These are phyloP conservation scores for Noctua fimbriata DNA, from an alignment of 2,888 invertebrate genomes.

Conservation along the genomic window DNA sequence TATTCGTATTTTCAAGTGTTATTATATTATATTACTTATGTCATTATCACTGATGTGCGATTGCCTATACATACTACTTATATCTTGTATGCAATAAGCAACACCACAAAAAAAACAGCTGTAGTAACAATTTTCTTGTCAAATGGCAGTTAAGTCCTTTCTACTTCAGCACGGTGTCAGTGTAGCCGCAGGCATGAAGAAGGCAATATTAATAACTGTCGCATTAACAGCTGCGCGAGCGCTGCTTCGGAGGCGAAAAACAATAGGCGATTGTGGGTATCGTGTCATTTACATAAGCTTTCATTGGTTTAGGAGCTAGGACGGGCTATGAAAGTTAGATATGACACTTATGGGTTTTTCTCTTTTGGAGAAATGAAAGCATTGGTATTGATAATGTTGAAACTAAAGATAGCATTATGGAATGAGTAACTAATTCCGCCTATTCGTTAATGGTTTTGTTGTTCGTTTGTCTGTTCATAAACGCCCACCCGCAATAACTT, in stretches of 20 bases:
- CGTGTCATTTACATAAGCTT: constrained; percentile 48
- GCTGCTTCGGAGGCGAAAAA: constrained; percentile 67
- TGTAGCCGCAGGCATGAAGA: constrained; percentile 27
- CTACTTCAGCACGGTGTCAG: not conserved
- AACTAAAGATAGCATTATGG: not conserved
- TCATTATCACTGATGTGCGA: not conserved
- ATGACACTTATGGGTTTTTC: not conserved
- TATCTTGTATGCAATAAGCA: not conserved
- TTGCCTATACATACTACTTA: not conserved
- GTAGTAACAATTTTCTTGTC: not conserved
- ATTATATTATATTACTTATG: no score
- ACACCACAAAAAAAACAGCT: not conserved
- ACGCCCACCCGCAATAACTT: no score
- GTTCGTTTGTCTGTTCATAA: no score
- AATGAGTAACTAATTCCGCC: not conserved
- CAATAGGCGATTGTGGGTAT: constrained; percentile 70
- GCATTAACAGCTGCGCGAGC: constrained; percentile 59
- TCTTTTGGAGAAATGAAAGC: not conserved
- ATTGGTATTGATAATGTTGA: not conserved
- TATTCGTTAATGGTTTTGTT: not conserved
- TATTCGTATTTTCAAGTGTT: not conserved
- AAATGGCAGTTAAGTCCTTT: not conserved
- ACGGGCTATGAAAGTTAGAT: constrained; percentile 11
- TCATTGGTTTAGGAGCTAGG: constrained; percentile 19
- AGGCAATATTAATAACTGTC: constrained; percentile 68